Evolutionary conservation across 2,113 vertebrate species (phyloP).

Genomic region (Paramormyrops kingsleyae): DNA sequence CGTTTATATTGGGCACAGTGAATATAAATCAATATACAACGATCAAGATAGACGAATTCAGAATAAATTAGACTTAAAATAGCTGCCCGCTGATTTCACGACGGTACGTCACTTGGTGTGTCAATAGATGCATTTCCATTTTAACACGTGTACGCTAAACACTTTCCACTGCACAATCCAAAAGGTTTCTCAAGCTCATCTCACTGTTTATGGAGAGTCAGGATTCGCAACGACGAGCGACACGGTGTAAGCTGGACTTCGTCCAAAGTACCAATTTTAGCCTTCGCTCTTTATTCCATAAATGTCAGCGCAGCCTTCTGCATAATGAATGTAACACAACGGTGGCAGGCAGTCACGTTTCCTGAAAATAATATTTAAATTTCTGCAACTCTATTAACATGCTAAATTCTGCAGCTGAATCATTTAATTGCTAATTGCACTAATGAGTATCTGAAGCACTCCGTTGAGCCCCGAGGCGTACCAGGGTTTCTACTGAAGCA

Average conservation of each 20-base stretch:
- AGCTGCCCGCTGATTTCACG: neutral
- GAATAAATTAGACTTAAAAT: neutral
- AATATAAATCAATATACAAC: neutral
- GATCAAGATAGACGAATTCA: neutral
- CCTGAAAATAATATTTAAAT: slow-evolving; percentile 12
- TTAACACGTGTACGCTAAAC: neutral
- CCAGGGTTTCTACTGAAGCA: neutral
- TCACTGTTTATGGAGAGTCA: neutral
- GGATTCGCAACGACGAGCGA: neutral
- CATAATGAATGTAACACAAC: neutral
- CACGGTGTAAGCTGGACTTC: neutral
- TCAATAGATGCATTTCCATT: neutral
- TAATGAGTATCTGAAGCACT: slow-evolving; percentile 5
- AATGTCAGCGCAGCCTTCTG: neutral
- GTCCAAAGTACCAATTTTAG: neutral
- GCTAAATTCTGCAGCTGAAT: slow-evolving; percentile 14
- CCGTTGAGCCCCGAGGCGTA: neutral
- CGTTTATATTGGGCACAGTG: neutral
- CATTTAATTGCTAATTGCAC: slow-evolving; percentile 16
- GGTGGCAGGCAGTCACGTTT: neutral
- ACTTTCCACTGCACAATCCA: neutral
- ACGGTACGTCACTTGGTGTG: neutral
- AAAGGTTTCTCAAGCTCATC: neutral
- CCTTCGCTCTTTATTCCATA: neutral
- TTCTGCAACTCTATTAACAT: slow-evolving; percentile 7